Percentiles rank a stretch among this genome's conserved stretches.
Evolutionary conservation across 2,888 invertebrate genomes (phyloP).

Genomic region (Caenorhabditis afra): DNA sequence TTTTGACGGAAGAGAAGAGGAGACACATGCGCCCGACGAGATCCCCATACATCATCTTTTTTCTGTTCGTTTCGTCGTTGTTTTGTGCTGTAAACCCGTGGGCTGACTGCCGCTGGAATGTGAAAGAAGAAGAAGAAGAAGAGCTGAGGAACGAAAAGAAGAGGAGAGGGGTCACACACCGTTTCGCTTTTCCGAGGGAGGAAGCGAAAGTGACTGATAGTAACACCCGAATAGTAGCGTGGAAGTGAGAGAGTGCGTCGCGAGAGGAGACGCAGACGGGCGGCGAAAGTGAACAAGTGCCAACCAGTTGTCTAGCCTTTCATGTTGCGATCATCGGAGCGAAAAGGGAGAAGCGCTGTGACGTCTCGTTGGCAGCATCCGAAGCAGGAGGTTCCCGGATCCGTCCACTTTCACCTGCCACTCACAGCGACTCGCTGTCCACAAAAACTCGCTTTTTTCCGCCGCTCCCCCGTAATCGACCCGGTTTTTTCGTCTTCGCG

Average conservation of each 20-base stretch:
- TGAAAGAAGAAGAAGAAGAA: background rate
- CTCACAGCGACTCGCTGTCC: background rate
- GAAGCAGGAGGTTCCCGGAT: conserved; percentile 14
- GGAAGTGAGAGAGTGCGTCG: background rate
- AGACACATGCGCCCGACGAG: background rate
- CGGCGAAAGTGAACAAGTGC: background rate
- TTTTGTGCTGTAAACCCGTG: conserved; percentile 10
- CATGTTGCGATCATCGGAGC: background rate
- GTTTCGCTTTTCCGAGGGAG: background rate
- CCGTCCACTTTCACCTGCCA: conserved; percentile 12
- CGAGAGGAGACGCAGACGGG: background rate
- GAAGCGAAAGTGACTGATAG: conserved; percentile 11
- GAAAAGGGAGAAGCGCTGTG: background rate
- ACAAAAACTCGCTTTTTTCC: conserved; percentile 19
- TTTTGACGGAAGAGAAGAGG: conserved; percentile 6
- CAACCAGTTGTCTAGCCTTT: conserved; percentile 24
- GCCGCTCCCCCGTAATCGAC: conserved; percentile 10
- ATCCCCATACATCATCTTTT: conserved; percentile 19
- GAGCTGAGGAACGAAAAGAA: conserved; percentile 2
- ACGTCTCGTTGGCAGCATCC: background rate
- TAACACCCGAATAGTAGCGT: conserved; percentile 13
- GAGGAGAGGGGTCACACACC: background rate
- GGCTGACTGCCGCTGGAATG: conserved; percentile 24
- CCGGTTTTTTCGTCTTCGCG: conserved; percentile 5
- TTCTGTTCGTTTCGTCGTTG: conserved; percentile 16